Evolutionary conservation across 2,888 invertebrate genomes (phyloP).

Genomic region (Chymomyza amoena): DNA sequence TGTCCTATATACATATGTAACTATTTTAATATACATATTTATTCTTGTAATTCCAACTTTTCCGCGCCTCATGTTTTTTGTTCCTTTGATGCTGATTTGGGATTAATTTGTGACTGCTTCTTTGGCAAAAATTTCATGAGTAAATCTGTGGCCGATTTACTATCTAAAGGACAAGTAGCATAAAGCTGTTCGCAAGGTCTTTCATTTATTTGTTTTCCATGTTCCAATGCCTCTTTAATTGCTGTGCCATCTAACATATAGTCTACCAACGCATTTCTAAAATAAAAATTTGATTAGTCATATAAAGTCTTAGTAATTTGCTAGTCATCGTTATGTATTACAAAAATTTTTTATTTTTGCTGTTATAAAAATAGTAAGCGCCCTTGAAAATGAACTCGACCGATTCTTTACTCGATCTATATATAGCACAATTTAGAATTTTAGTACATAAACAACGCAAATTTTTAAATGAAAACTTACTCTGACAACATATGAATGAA

Average conservation of each 20-base stretch:
- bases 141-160: slow-evolving; percentile 84
- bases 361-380: slow-evolving; percentile 31
- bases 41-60: not conserved
- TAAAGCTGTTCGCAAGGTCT: slow-evolving; percentile 82
- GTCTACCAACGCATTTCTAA: slow-evolving; percentile 84
- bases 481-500: slow-evolving; percentile 82
- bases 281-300: slow-evolving; percentile 35
- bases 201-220: slow-evolving; percentile 80
- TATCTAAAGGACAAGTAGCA: slow-evolving; percentile 84
- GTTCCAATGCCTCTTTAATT: slow-evolving; percentile 84
- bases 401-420: slow-evolving; percentile 33
- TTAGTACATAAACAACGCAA: slow-evolving; percentile 18
- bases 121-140: slow-evolving; percentile 84
- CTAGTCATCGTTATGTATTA: not conserved
- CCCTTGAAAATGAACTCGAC: slow-evolving; percentile 25
- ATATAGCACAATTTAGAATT: slow-evolving; percentile 34
- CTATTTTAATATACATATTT: not conserved
- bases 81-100: slow-evolving; percentile 9
- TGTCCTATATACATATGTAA: not conserved
- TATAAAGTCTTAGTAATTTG: not conserved
- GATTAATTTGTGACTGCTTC: slow-evolving; percentile 39
- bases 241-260: slow-evolving; percentile 86
- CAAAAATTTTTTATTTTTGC: slow-evolving; percentile 13
- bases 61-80: not conserved
- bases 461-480: slow-evolving; percentile 78